A percentile compares a stretch with the other conserved stretches of the same genome.
Conservation (phyloP, 2,797 vertebrate genomes). For the Mycteria americana region DNA sequence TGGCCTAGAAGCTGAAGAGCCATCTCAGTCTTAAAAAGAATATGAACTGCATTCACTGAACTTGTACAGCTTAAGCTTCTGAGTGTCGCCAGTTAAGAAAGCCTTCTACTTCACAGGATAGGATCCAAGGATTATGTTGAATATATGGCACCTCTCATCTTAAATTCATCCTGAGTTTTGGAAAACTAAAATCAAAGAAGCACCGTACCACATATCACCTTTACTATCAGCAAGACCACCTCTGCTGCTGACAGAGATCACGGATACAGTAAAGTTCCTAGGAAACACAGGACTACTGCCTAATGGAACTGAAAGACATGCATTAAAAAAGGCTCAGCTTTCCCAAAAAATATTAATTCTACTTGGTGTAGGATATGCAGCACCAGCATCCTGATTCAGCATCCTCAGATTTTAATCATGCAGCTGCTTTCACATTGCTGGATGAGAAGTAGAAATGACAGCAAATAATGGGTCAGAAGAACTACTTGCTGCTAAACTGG, state of each 20-base stretch:
- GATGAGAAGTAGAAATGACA: slow-evolving; percentile 51
- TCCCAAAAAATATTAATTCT: not conserved
- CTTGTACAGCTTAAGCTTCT: not conserved
- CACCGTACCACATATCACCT: not conserved
- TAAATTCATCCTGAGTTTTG: not conserved
- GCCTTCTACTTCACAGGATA: not conserved
- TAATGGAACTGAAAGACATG: not conserved
- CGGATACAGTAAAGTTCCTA: not conserved
- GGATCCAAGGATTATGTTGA: not conserved
- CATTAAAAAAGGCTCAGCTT: not conserved
- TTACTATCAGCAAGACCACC: not conserved
- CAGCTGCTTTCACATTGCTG: not conserved
- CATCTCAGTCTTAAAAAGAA: slow-evolving; percentile 10
- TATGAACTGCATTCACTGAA: slow-evolving; percentile 15
- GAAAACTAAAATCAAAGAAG: not conserved
- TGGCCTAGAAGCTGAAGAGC: slow-evolving; percentile 20
- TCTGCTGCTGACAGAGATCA: not conserved
- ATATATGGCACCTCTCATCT: not conserved
- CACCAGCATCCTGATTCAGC: not conserved
- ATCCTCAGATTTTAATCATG: not conserved
- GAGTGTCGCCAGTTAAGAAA: not conserved
- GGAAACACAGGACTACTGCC: not conserved
- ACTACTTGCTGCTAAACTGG: slow-evolving; percentile 28
- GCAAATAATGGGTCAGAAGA: slow-evolving; percentile 42
- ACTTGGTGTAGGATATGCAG: not conserved